A percentile compares a stretch with the other conserved stretches of the same genome.
phyloP scores from a whole-genome alignment of 2,888 invertebrate species.

The Scaptomyza cyrtandrae region DNA sequence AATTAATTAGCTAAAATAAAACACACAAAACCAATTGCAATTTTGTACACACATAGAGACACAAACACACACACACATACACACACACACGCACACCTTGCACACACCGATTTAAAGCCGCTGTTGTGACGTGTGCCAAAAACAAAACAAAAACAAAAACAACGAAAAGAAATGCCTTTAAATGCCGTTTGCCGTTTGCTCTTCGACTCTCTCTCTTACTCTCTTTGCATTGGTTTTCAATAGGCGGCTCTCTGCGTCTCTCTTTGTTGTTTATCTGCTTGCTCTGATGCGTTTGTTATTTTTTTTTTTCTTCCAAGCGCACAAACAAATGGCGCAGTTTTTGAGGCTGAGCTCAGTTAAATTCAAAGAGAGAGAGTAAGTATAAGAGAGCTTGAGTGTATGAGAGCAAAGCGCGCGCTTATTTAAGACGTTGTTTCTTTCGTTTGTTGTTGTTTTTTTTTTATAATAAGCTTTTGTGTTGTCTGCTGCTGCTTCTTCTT shows the following conservation, averaged over 20 bases:
- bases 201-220: not conserved
- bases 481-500: conserved; percentile 2
- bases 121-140: conserved; percentile 56
- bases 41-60: conserved; percentile 4
- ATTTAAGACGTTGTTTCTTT: conserved; percentile 38
- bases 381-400: not conserved
- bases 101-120: conserved; percentile 34
- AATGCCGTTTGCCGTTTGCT: conserved; percentile 2
- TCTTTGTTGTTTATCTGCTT: conserved; percentile 41
- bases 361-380: conserved; percentile 20
- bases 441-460: conserved; percentile 11
- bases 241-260: not conserved
- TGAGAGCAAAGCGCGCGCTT: conserved; percentile 12
- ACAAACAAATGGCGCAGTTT: conserved; percentile 56
- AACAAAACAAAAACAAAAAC: conserved; percentile 20
- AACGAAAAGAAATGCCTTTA: conserved; percentile 33
- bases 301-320: conserved; percentile 28
- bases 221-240: conserved; percentile 10
- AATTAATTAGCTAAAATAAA: conserved; percentile 69
- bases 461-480: conserved; percentile 36
- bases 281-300: conserved; percentile 16
- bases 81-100: not conserved
- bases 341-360: conserved; percentile 31
- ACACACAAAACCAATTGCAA: conserved; percentile 30
- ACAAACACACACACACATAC: conserved; percentile 5